Conservation (phyloP, 2,113 vertebrate species). For the Spizaetus ornatus region DNA sequence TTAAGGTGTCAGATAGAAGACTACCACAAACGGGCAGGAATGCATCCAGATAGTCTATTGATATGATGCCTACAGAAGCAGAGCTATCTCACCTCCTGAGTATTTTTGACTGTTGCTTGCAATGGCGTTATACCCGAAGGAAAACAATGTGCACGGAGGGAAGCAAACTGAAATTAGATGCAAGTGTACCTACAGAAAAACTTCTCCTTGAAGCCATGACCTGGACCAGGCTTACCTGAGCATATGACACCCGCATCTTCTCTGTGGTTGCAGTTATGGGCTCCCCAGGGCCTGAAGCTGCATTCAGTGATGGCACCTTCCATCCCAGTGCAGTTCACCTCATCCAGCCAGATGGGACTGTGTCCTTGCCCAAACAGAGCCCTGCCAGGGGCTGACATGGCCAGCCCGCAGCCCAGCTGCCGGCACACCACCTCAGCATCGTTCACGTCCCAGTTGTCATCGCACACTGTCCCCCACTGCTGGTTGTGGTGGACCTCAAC, state of each 20-base stretch:
- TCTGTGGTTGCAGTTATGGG: neutral
- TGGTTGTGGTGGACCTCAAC: neutral
- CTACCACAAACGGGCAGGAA: no score
- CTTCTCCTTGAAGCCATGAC: neutral
- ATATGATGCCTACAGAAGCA: neutral
- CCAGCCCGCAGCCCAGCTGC: neutral
- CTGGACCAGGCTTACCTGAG: neutral
- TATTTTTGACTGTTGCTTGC: neutral
- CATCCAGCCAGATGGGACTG: neutral
- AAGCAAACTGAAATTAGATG: neutral
- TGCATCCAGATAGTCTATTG: neutral
- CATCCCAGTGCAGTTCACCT: neutral
- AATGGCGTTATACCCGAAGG: neutral
- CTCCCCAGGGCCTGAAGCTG: neutral
- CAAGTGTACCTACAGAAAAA: neutral
- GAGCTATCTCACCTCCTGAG: neutral
- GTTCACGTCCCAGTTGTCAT: neutral
- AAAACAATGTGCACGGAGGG: neutral
- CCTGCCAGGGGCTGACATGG: neutral
- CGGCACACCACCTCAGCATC: neutral
- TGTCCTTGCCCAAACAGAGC: neutral
- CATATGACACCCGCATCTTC: neutral
- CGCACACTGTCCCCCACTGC: neutral
- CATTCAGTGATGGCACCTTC: neutral
- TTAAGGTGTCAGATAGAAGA: neutral